Percentiles rank a stretch among this genome's conserved stretches.
phyloP scores from a whole-genome alignment of 1,140 invertebrate species.

The Sitophilus oryzae region DNA sequence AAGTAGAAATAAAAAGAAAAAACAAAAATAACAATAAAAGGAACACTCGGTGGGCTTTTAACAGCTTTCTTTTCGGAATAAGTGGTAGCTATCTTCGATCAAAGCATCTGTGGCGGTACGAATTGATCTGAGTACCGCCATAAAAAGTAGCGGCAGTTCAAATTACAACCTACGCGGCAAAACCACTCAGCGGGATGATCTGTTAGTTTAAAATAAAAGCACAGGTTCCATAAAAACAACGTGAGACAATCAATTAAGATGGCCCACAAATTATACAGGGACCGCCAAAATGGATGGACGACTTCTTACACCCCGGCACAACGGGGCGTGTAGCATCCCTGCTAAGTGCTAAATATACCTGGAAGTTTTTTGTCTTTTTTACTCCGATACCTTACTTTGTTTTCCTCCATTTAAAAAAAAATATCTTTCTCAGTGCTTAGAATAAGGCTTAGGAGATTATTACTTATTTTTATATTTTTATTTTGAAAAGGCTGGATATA shows the following conservation, averaged over 20 bases:
- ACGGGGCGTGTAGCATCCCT: constrained; percentile 2
- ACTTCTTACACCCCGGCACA: constrained; percentile 15
- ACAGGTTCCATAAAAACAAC: constrained; percentile 33
- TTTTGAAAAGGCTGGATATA: too few relatives aligned
- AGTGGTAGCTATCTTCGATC: constrained; percentile 18
- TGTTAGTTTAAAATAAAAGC: constrained; percentile 36
- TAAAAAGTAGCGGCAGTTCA: constrained; percentile 25
- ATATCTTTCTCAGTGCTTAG: too few relatives aligned
- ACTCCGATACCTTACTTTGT: too few relatives aligned
- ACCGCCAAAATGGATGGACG: constrained; percentile 28
- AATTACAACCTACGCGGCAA: constrained; percentile 32
- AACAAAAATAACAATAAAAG: too few relatives aligned
- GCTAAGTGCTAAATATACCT: constrained; percentile 24
- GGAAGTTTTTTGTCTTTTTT: constrained; percentile 1
- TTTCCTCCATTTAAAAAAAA: too few relatives aligned
- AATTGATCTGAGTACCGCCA: constrained; percentile 13
- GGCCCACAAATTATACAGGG: constrained; percentile 29
- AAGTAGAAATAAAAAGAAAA: too few relatives aligned
- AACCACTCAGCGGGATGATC: constrained; percentile 34
- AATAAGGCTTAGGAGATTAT: too few relatives aligned
- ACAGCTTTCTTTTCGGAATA: constrained; percentile 10
- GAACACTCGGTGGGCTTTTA: constrained; percentile 1
- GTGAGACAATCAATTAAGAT: constrained; percentile 32
- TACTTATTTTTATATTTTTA: too few relatives aligned
- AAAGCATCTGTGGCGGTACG: constrained; percentile 24